A percentile compares a stretch with the other conserved stretches of the same genome.
Evolutionary conservation across 2,797 vertebrate genomes (phyloP).

Genomic region (Valencia hispanica): DNA sequence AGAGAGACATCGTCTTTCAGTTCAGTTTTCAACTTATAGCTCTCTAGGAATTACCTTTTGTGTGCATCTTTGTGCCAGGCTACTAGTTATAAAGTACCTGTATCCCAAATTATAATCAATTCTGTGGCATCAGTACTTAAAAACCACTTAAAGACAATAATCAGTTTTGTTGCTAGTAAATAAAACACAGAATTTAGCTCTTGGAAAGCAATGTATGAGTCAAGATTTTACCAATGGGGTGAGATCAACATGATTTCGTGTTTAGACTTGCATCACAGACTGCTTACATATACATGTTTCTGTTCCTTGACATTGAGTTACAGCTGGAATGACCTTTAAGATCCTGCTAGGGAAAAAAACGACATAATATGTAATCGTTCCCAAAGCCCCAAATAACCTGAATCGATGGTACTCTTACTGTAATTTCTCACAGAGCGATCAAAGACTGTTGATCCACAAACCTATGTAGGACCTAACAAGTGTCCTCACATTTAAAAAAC

Average conservation of each 20-base stretch:
- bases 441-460: constrained; percentile 2
- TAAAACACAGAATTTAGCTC: neutral
- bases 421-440: neutral
- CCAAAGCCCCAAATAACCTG: neutral
- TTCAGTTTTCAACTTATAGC: neutral
- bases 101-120: neutral
- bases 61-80: neutral
- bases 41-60: neutral
- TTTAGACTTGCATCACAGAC: neutral
- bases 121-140: neutral
- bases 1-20: neutral
- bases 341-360: neutral
- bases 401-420: neutral
- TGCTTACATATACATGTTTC: neutral
- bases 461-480: constrained; percentile 14
- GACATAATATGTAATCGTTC: neutral
- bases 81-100: neutral
- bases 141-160: neutral
- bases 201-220: neutral
- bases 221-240: neutral
- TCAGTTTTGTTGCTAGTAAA: neutral
- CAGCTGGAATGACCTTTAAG: neutral
- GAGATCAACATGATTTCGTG: neutral
- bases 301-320: neutral
- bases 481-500: constrained; percentile 20